These are phyloP conservation scores for Amphilophus citrinellus DNA, from an alignment of 2,113 vertebrate species.

Conservation along the genomic window DNA sequence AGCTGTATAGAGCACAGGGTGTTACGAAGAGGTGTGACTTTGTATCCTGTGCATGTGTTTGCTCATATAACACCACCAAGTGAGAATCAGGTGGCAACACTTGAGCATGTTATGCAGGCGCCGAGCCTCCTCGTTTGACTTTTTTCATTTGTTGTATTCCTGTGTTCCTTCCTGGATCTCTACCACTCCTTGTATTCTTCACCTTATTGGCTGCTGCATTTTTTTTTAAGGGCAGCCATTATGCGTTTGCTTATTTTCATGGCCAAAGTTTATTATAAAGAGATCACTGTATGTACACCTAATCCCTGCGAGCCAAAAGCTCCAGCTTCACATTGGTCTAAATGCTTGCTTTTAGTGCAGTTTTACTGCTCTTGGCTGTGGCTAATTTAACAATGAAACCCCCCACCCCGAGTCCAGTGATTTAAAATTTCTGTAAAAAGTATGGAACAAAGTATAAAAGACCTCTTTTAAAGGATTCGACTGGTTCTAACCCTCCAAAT, in stretches of 20 bases:
- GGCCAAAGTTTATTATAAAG: too few species aligned
- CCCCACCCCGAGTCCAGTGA: too few species aligned
- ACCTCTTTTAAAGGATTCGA: not conserved
- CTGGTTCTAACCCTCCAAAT: too few species aligned
- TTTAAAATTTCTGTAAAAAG: too few species aligned
- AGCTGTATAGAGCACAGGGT: conserved; percentile 4
- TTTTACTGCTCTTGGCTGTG: too few species aligned
- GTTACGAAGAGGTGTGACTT: conserved; percentile 45
- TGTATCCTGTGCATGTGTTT: conserved; percentile 35
- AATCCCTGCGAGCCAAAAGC: too few species aligned
- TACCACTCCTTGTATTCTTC: not conserved
- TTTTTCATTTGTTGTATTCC: accelerated
- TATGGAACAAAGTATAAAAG: not conserved
- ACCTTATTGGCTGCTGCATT: not conserved
- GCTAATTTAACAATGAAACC: too few species aligned
- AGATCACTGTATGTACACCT: too few species aligned
- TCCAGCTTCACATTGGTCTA: too few species aligned
- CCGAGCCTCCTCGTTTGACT: conserved; percentile 1
- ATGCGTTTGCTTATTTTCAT: not conserved
- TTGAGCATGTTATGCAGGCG: conserved; percentile 29
- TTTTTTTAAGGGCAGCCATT: not conserved
- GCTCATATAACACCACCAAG: conserved; percentile 19
- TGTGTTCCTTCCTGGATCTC: not conserved
- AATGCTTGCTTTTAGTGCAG: too few species aligned
- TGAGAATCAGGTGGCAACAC: conserved; percentile 35